Percentiles rank a stretch among this genome's conserved stretches.
phyloP scores from a whole-genome alignment of 2,113 vertebrate genomes.

The Tachysurus fulvidraco region DNA sequence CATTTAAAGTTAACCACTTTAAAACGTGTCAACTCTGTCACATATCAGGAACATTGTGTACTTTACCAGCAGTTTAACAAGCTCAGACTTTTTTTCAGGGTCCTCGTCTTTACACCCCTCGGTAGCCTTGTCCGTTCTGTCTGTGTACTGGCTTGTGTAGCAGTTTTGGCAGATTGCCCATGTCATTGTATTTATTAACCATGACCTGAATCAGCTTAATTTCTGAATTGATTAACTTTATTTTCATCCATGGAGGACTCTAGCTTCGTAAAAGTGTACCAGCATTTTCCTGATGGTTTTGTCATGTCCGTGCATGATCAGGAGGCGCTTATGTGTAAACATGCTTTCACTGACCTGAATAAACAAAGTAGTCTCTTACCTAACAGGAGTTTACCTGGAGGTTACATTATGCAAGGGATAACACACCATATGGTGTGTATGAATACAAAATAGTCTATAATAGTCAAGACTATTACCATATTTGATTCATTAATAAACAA shows the following conservation, averaged over 20 bases:
- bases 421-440: not conserved
- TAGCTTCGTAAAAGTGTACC: not conserved
- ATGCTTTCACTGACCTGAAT: not conserved
- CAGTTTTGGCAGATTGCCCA: not conserved
- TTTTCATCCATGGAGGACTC: not conserved
- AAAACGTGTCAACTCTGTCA: not conserved
- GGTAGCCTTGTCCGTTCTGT: not conserved
- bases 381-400: not conserved
- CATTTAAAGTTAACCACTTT: not conserved
- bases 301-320: not conserved
- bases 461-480: not conserved
- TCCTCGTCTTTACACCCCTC: not conserved
- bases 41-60: slow-evolving; percentile 12
- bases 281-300: not conserved
- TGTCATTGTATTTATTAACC: not conserved
- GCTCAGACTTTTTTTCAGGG: not conserved
- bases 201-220: not conserved
- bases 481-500: not conserved
- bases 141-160: not conserved
- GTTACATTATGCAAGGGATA: not conserved
- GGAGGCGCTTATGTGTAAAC: not conserved
- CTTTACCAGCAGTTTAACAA: not conserved
- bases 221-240: not conserved
- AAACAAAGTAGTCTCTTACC: not conserved
- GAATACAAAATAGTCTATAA: not conserved